Base-by-base conservation (phyloP, 2,797 vertebrate species). In the Prunella strophiata region DNA sequence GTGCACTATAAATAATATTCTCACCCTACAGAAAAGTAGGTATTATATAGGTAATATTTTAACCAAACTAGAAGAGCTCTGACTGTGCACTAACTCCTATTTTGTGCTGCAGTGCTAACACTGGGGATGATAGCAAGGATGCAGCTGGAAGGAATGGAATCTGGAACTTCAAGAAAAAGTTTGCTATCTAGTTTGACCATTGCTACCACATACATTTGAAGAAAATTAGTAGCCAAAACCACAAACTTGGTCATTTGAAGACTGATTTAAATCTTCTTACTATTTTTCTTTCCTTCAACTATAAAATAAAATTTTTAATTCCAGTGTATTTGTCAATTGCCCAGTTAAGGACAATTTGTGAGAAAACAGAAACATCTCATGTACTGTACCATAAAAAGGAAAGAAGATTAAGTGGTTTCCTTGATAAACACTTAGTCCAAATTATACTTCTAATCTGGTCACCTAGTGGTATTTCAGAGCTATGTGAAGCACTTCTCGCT, bases 1-100 rank as follows among this genome's bases (percentile, higher is more conserved):
- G 34, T 89, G 63, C n/a, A 48, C 40, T 88, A 59, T 85, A 96
- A 97, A 95, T 91, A 95, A 89, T 90, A 83, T 51, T 81, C n/a
- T 72, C 15, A 7, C 48, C 13, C 42, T 67, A 63, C 43, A 92
- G 58, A 70, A 59, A 76, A 94, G 47, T 66, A 55, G 78, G 57
- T 85, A 36, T 81, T 36, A 45, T 34, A 26, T 10, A 89, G 45
- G 71, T 82, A 94, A 91, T 72, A 59, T 65, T 70, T 96, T 78
- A 91, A 89, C n/a, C 45, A 93, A 89, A 81, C 22, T 30, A 84
- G 36, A 91, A 58, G n/a, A 92, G 43, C 47, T 97, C 86, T 70
- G 61, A 85, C 75, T 88, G 50, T 20, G 11, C 29, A 91, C 32
- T 59, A 86, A 36, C 6, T 82, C 38, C 17, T 13, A 27, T 76